These are phyloP conservation scores for Orthonychiurus folsomi DNA, from an alignment of 2,888 invertebrate genomes.

Conservation along the genomic window DNA sequence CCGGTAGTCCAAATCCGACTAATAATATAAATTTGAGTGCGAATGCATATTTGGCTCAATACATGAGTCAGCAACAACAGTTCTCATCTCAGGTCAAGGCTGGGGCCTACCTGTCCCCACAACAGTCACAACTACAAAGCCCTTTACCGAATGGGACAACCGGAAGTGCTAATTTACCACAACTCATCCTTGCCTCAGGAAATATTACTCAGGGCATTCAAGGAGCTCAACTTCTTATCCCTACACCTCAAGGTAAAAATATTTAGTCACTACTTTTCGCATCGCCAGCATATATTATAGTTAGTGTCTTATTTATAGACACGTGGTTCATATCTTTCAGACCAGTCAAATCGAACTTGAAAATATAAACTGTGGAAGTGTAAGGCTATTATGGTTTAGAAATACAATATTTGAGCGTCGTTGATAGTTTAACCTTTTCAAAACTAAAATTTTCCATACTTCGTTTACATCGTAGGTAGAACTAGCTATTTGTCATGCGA, in stretches of 20 bases:
- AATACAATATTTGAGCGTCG: too few species aligned
- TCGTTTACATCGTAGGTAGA: too few species aligned
- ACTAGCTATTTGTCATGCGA: too few species aligned
- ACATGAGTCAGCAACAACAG: conserved; percentile 21
- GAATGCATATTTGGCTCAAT: conserved; percentile 24
- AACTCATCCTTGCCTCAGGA: conserved; percentile 81
- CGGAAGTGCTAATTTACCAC: conserved; percentile 56
- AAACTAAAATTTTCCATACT: too few species aligned
- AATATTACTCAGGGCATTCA: conserved; percentile 87
- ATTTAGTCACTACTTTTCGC: not conserved
- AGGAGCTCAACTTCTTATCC: conserved; percentile 87
- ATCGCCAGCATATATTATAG: too few species aligned
- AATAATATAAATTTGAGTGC: conserved; percentile 14
- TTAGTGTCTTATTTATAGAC: too few species aligned
- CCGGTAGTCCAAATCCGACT: conserved; percentile 7
- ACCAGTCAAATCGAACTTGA: too few species aligned
- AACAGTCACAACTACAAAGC: conserved; percentile 15
- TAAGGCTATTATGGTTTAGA: too few species aligned
- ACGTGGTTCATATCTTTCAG: too few species aligned
- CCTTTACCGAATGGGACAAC: conserved; percentile 15
- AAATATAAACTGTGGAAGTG: too few species aligned
- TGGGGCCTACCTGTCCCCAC: not conserved
- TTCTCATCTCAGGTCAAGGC: not conserved
- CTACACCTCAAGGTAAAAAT: conserved; percentile 77
- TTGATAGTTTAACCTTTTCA: too few species aligned